A percentile compares a stretch with the other conserved stretches of the same genome.
Evolutionary conservation across 2,113 vertebrate species (phyloP).

Genomic region (Protomyctophum bolini): DNA sequence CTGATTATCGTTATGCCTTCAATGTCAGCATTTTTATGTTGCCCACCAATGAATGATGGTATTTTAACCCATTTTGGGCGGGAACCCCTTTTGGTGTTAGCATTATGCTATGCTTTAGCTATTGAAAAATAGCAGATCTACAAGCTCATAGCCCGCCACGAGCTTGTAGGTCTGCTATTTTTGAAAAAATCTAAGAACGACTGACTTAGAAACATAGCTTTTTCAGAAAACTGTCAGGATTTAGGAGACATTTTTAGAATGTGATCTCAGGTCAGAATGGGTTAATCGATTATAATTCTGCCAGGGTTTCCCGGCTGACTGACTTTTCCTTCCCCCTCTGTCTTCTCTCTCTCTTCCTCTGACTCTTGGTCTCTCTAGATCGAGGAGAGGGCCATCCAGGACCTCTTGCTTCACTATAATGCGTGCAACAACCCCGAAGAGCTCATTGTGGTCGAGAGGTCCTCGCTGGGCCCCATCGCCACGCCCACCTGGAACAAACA

Average conservation of each 20-base stretch:
- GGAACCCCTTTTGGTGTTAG: too few relatives aligned
- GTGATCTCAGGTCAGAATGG: too few relatives aligned
- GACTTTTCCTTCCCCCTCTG: not conserved
- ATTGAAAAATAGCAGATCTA: too few relatives aligned
- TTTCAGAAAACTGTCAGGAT: too few relatives aligned
- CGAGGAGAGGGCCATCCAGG: conserved; percentile 94
- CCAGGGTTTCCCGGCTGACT: not conserved
- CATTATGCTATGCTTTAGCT: too few relatives aligned
- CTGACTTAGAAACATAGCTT: too few relatives aligned
- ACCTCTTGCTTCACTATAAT: conserved; percentile 88
- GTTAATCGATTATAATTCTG: too few relatives aligned
- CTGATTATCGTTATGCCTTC: conserved; percentile 32
- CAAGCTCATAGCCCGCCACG: too few relatives aligned
- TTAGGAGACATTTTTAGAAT: too few relatives aligned
- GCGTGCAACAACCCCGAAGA: conserved; percentile 92
- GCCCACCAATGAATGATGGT: conserved; percentile 8
- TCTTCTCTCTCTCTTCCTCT: conserved; percentile 1
- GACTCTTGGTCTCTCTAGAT: conserved; percentile 76
- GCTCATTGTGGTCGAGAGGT: conserved; percentile 91
- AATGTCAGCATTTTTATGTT: conserved; percentile 44
- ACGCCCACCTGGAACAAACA: conserved; percentile 94
- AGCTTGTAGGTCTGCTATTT: too few relatives aligned
- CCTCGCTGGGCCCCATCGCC: conserved; percentile 88
- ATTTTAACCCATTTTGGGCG: too few relatives aligned
- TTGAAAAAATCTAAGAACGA: too few relatives aligned